These are phyloP conservation scores for Clarias pachynema DNA, from an alignment of 2,797 vertebrate species.

Conservation along the genomic window DNA sequence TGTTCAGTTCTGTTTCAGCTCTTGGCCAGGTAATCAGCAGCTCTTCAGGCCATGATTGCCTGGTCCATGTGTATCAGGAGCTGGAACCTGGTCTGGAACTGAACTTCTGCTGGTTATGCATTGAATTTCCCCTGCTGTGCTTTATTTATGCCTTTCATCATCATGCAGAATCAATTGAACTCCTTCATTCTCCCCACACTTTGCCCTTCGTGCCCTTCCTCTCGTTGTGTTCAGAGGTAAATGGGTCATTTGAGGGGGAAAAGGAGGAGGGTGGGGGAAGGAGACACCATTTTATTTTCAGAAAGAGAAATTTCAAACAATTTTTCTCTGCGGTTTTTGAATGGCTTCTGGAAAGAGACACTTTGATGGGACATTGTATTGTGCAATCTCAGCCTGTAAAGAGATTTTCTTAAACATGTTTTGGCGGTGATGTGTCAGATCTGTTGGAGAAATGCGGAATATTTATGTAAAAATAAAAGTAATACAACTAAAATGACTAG, in stretches of 20 bases:
- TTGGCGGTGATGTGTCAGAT: slow-evolving; percentile 10
- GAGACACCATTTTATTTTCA: slow-evolving; percentile 35
- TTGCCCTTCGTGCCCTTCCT: slow-evolving; percentile 71
- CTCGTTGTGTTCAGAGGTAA: slow-evolving; percentile 77
- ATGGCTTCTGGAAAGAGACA: slow-evolving; percentile 26
- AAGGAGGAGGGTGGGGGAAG: not conserved
- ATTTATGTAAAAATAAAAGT: not conserved
- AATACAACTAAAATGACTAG: not conserved
- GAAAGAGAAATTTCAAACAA: slow-evolving; percentile 26
- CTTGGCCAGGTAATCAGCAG: slow-evolving; percentile 22
- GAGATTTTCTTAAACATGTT: slow-evolving; percentile 26
- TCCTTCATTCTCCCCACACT: slow-evolving; percentile 69
- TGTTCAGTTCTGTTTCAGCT: slow-evolving; percentile 20
- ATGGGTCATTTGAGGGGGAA: slow-evolving; percentile 82
- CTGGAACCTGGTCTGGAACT: slow-evolving; percentile 29
- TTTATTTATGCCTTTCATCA: slow-evolving; percentile 43
- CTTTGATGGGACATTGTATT: slow-evolving; percentile 29
- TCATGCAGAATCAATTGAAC: slow-evolving; percentile 69
- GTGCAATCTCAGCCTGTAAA: not conserved
- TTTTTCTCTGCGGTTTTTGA: slow-evolving; percentile 3
- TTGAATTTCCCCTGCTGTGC: slow-evolving; percentile 63
- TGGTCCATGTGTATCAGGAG: slow-evolving; percentile 16
- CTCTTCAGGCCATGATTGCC: slow-evolving; percentile 31
- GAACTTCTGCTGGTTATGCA: slow-evolving; percentile 63
- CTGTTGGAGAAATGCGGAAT: not conserved